Percentiles rank a stretch among this genome's conserved stretches.
Evolutionary conservation across 2,797 vertebrate genomes (phyloP).

Genomic region (Cryptoprocta ferox): DNA sequence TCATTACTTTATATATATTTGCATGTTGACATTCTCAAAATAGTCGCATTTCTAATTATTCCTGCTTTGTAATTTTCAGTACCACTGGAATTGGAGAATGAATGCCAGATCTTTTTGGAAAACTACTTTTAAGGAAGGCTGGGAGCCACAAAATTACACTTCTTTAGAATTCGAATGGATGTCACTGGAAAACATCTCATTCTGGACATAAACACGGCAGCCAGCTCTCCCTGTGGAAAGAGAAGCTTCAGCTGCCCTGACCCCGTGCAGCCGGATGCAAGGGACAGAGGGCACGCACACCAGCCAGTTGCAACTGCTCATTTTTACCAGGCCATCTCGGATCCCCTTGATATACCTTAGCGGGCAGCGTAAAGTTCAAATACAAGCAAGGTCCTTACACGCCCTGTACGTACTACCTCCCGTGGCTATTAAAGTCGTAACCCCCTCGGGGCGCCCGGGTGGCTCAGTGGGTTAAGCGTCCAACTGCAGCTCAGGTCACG

Average conservation of each 20-base stretch:
- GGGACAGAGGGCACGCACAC: constrained; percentile 21
- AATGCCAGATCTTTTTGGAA: constrained; percentile 70
- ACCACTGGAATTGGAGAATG: constrained; percentile 78
- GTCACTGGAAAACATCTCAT: constrained; percentile 65
- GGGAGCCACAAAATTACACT: constrained; percentile 77
- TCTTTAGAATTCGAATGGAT: constrained; percentile 58
- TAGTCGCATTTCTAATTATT: constrained; percentile 76
- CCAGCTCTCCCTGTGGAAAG: neutral
- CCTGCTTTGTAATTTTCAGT: constrained; percentile 70
- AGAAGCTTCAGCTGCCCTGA: constrained; percentile 68
- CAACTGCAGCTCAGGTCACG: no score
- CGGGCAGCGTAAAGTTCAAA: neutral
- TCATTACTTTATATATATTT: constrained; percentile 69
- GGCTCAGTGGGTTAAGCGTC: no score
- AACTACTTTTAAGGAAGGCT: constrained; percentile 75
- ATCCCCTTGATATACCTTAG: constrained; percentile 53
- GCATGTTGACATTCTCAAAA: constrained; percentile 79
- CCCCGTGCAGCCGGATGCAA: constrained; percentile 31
- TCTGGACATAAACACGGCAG: constrained; percentile 59
- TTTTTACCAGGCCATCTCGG: neutral
- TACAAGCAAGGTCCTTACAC: neutral
- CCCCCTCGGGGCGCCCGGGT: neutral
- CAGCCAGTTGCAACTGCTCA: neutral
- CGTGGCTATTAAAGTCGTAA: neutral
- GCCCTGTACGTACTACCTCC: neutral